phyloP scores from a whole-genome alignment of 2,888 invertebrate genomes.

The Octodonta nipae region DNA sequence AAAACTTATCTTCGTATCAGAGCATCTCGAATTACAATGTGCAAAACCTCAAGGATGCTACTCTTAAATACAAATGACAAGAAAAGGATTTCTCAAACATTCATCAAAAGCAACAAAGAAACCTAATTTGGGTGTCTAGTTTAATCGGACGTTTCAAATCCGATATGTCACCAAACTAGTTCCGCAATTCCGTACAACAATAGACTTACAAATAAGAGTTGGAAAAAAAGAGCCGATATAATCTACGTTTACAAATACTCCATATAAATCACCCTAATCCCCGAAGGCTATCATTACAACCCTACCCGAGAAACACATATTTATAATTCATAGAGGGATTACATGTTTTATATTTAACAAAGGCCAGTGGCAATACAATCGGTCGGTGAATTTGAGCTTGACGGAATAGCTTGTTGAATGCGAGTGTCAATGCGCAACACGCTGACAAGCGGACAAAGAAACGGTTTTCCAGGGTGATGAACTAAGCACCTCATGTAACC shows the following conservation, averaged over 20 bases:
- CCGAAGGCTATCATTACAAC: slow-evolving; percentile 22
- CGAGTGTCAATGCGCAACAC: slow-evolving; percentile 31
- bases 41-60: no score
- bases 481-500: slow-evolving; percentile 33
- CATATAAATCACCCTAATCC: slow-evolving; percentile 34
- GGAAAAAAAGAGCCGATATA: slow-evolving; percentile 25
- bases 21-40: no score
- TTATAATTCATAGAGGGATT: slow-evolving; percentile 31
- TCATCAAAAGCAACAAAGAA: no score
- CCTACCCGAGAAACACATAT: slow-evolving; percentile 20
- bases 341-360: slow-evolving; percentile 28
- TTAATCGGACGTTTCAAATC: background rate
- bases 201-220: slow-evolving; percentile 14
- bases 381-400: slow-evolving; percentile 16
- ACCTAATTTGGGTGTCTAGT: no score
- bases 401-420: slow-evolving; percentile 29
- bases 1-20: no score
- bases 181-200: slow-evolving; percentile 8
- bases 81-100: no score
- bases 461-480: slow-evolving; percentile 36
- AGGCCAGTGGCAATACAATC: slow-evolving; percentile 22
- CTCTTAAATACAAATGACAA: no score
- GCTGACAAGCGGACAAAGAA: slow-evolving; percentile 35
- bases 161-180: slow-evolving; percentile 5
- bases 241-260: slow-evolving; percentile 34